These are phyloP conservation scores for Thymallus thymallus DNA, from an alignment of 2,113 vertebrate genomes.

Conservation along the genomic window DNA sequence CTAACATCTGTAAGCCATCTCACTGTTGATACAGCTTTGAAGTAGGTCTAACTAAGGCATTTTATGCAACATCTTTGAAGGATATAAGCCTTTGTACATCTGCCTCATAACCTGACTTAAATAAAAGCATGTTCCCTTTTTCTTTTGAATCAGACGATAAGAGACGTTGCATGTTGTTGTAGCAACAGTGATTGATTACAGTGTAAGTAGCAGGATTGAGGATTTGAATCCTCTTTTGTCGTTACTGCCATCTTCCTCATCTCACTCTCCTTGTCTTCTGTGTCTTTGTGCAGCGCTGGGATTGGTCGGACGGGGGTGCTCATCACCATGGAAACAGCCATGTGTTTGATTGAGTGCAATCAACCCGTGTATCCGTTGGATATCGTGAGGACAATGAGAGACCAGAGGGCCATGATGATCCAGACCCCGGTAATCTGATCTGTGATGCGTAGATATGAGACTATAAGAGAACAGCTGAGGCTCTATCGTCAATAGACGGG, in stretches of 20 bases:
- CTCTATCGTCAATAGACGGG: too few relatives aligned
- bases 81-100: too few relatives aligned
- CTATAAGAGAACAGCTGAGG: too few relatives aligned
- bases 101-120: too few relatives aligned
- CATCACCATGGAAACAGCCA: slow-evolving; percentile 97
- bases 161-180: too few relatives aligned
- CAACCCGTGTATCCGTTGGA: slow-evolving; percentile 96
- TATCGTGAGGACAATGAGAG: slow-evolving; percentile 97
- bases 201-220: too few relatives aligned
- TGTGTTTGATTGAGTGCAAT: slow-evolving; percentile 97
- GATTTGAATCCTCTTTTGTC: too few relatives aligned
- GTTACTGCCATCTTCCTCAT: neutral
- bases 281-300: slow-evolving; percentile 79
- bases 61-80: neutral
- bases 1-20: neutral
- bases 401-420: slow-evolving; percentile 99
- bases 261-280: neutral
- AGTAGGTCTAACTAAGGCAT: neutral
- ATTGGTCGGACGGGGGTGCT: slow-evolving; percentile 97
- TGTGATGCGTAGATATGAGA: too few relatives aligned
- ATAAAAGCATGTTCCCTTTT: too few relatives aligned
- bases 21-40: neutral
- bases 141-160: too few relatives aligned
- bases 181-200: too few relatives aligned
- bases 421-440: slow-evolving; percentile 86